A percentile compares a stretch with the other conserved stretches of the same genome.
Conservation (phyloP, 2,888 invertebrate genomes). For the Hypomecis punctinalis region DNA sequence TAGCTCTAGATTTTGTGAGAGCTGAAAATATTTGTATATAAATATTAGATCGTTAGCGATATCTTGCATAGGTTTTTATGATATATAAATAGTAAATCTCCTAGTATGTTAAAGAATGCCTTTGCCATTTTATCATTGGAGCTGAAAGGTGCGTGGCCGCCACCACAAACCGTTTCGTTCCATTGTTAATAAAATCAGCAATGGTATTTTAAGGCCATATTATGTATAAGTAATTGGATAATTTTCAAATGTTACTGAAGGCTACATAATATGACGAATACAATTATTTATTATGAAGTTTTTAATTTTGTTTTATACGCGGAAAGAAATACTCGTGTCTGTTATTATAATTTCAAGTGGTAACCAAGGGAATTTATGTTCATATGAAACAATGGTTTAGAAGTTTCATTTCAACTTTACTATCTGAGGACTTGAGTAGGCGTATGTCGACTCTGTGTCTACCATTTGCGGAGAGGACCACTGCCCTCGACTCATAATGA, state of each 20-base stretch:
- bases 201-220: constrained; percentile 1
- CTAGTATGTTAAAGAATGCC: constrained; percentile 14
- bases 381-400: constrained; percentile 2
- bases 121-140: constrained; percentile 59
- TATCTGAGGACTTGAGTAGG: constrained; percentile 55
- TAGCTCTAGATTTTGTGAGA: no score
- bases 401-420: constrained; percentile 7
- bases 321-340: no score
- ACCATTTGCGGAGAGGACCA: constrained; percentile 63
- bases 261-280: neutral
- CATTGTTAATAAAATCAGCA: constrained; percentile 52
- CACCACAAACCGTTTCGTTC: constrained; percentile 70
- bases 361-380: no score
- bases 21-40: no score
- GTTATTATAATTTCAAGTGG: no score
- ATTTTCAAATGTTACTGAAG: no score
- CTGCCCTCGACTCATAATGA: constrained; percentile 71
- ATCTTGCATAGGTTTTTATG: no score
- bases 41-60: no score
- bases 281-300: neutral
- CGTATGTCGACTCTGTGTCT: constrained; percentile 67
- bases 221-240: no score
- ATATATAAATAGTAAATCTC: no score
- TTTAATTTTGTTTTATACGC: neutral
- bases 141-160: constrained; percentile 73